Evolutionary conservation across 1,140 invertebrate species (phyloP), one percentile per base, ranked within the genome.

Genomic region (Papilio dardanus): DNA sequence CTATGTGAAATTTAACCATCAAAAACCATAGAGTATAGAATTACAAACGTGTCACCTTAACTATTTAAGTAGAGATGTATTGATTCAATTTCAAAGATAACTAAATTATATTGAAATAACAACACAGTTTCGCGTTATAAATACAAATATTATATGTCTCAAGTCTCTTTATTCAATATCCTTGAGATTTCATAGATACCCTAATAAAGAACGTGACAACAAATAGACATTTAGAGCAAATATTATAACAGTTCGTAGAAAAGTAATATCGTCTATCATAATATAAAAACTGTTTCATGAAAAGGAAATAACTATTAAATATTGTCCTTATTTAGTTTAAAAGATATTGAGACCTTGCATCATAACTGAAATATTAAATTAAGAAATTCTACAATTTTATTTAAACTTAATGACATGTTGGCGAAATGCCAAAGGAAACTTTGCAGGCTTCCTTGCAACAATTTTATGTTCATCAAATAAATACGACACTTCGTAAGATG

Each of bases 401-500:
- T 6, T 24, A 12, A 54, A 12, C 8, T 54, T 54, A 54, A 54
- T 54, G 50, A 54, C 21, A 3, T 54, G 21, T 54, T 54, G 50
- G 50, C 50, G 21, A 24, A 24, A 54, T 24, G 50, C 50, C 50
- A 54, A 54, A 6, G 50, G 14, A 54, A 54, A 54, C 50, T 54
- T 54, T 54, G 8, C n/a, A 54, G 46, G 7, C 50, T 54, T 54
- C 19, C 19, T 54, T 54, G 46, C 46, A 54, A 54, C 50, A 54
- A 54, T 54, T 54, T 54, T 54, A 24, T 54, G 50, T 54, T 21
- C 50, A 54, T 54, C 19, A 54, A 24, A 54, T 54, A 24, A 21
- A 54, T 19, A 0, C n/a, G n/a, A 54, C 50, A 54, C 21, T 54
- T 54, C 21, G 50, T 14, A 24, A 24, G 21, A 24, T 24, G 8